Base-by-base conservation (phyloP, 2,888 invertebrate species). In the Synanthedon tipuliformis region DNA sequence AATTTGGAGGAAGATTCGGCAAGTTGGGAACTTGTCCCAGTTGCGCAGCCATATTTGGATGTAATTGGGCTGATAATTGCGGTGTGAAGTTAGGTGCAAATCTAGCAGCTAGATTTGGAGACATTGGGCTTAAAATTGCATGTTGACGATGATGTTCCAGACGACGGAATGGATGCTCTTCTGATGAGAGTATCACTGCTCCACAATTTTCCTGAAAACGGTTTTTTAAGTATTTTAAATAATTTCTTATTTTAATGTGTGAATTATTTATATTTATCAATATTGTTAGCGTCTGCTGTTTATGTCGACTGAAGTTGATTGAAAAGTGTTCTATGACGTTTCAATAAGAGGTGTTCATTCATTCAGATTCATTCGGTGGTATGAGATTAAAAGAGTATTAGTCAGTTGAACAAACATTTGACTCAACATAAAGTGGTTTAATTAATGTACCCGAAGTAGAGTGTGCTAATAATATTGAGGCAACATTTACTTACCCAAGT, bases 121-220 rank as follows among this genome's bases (percentile, higher is more conserved):
- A 90, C 73, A 91, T 81, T 56, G 91, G 91, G 57, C 90, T 89
- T 5, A 92, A 86, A 64, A 92, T 92, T 56, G 94, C 93, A 69
- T 96, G 96, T 74, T 95, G 94, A 63, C 94, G 93, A 75, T 95
- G 95, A 68, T 96, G 96, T 63, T 96, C 95, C 34, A 96, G 81
- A 51, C 95, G 89, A 63, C 91, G 89, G 80, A 93, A 95, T 0
- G 94, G 93, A 57, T 94, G 94, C 62, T 94, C 94, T 65, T 88
- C 88, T 12, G 91, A 90, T 7, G 92, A 90, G 12, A 94, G 83
- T 52, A 95, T 92, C 0, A 94, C 92, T 62, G 93, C 94, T 8
- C 92, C 90, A 65, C 95, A 95, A 64, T 93, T 94, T 67, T 94
- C 94, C 91, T 92, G 74, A 5, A 81, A 79, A 58, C 10, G 34